Evolutionary conservation across 2,888 invertebrate genomes (phyloP).

Genomic region (Argyresthia albistria): DNA sequence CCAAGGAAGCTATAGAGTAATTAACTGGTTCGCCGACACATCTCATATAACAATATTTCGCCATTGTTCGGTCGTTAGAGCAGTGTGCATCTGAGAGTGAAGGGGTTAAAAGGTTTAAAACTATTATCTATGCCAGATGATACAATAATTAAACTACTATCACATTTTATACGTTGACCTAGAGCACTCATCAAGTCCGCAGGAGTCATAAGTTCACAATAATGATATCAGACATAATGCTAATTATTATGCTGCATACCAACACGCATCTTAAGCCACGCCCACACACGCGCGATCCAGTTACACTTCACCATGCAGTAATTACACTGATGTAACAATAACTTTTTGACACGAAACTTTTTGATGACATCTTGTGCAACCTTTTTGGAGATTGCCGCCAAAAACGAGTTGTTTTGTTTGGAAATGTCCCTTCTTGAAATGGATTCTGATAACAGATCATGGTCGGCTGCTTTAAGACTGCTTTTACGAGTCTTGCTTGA

Average conservation of each 20-base stretch:
- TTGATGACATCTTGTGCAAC: neutral
- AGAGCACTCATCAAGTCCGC: too few species aligned
- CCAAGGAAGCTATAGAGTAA: too few species aligned
- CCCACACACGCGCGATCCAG: neutral
- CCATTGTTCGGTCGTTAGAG: too few species aligned
- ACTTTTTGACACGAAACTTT: neutral
- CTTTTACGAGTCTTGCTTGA: too few species aligned
- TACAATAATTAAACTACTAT: neutral
- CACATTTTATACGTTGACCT: too few species aligned
- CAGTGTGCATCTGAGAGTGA: too few species aligned
- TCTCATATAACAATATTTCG: too few species aligned
- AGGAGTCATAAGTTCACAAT: neutral
- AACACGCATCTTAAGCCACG: neutral
- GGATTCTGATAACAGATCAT: neutral
- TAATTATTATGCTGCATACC: neutral
- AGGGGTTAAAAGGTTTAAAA: too few species aligned
- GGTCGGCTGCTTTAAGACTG: too few species aligned
- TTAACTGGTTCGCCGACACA: too few species aligned
- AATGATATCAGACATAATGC: neutral
- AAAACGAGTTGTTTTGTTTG: neutral
- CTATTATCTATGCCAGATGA: too few species aligned
- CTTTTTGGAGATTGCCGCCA: neutral
- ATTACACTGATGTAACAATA: neutral
- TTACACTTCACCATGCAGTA: neutral
- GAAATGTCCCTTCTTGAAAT: constrained; percentile 1